Evolutionary conservation across 2,113 vertebrate species (phyloP).

Genomic region (Lynx canadensis): DNA sequence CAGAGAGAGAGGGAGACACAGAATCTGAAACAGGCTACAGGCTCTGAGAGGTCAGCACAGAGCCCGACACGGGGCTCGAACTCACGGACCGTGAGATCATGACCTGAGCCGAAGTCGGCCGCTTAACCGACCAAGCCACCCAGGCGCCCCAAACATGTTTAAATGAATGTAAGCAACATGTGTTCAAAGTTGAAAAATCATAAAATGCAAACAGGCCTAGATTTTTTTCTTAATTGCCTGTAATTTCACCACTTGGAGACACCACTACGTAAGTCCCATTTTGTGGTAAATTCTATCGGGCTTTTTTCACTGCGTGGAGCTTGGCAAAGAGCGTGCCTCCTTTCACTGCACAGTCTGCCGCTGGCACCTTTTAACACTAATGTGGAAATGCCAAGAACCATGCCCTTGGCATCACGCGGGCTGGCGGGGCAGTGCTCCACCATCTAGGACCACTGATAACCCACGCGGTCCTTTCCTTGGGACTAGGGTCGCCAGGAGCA

Average conservation of each 20-base stretch:
- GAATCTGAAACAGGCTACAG: no score
- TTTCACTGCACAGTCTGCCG: background rate
- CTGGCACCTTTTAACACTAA: background rate
- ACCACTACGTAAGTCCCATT: background rate
- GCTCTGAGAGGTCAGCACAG: no score
- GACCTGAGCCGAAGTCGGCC: no score
- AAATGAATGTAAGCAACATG: background rate
- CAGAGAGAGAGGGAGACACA: no score
- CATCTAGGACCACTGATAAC: background rate
- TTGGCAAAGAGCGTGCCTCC: background rate
- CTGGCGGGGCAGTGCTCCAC: background rate
- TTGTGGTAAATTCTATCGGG: background rate
- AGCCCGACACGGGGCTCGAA: no score
- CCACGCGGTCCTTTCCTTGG: background rate
- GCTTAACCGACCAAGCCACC: no score
- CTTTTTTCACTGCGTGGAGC: background rate
- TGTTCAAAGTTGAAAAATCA: background rate
- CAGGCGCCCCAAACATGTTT: no score
- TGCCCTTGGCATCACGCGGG: background rate
- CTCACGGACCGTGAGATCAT: no score
- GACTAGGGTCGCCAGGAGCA: background rate
- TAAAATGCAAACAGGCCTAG: background rate
- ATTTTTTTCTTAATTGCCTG: background rate
- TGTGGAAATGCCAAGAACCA: background rate
- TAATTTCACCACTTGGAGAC: background rate